These are phyloP conservation scores for Oikopleura dioica DNA, from an alignment of 23 tunicate genomes.

Conservation along the genomic window DNA sequence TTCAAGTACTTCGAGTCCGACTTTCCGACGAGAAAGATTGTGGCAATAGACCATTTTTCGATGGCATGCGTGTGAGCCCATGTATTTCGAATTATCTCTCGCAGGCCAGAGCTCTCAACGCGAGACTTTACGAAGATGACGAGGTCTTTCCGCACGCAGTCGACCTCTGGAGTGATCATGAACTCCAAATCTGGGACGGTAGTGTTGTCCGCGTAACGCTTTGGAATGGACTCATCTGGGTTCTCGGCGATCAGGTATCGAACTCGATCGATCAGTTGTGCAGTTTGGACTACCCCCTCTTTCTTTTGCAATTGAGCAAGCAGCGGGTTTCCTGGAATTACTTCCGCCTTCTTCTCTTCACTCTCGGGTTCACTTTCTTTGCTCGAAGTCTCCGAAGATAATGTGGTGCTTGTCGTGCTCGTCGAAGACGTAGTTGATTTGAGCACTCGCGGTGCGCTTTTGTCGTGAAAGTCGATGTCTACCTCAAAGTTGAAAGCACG, in stretches of 20 bases:
- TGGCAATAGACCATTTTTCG: not conserved
- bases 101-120: constrained; percentile 4
- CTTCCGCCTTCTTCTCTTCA: too few relatives aligned
- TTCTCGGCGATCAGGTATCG: not conserved
- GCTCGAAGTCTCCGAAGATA: too few relatives aligned
- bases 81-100: not conserved
- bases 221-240: not conserved
- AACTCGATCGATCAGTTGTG: not conserved
- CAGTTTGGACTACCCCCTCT: not conserved
- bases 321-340: not conserved
- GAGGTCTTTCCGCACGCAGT: not conserved
- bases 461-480: too few relatives aligned
- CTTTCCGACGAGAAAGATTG: not conserved
- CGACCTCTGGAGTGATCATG: not conserved
- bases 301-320: not conserved
- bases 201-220: not conserved
- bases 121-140: not conserved
- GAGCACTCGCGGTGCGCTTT: too few relatives aligned
- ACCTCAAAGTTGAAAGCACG: too few relatives aligned
- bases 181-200: not conserved
- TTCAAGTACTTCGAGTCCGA: not conserved
- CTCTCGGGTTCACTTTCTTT: too few relatives aligned
- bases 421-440: too few relatives aligned
- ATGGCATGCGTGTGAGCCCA: not conserved
- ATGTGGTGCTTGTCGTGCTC: too few relatives aligned